Evolutionary conservation across 2,113 vertebrate genomes (phyloP).

Genomic region (Sinocyclocheilus anshuiensis): DNA sequence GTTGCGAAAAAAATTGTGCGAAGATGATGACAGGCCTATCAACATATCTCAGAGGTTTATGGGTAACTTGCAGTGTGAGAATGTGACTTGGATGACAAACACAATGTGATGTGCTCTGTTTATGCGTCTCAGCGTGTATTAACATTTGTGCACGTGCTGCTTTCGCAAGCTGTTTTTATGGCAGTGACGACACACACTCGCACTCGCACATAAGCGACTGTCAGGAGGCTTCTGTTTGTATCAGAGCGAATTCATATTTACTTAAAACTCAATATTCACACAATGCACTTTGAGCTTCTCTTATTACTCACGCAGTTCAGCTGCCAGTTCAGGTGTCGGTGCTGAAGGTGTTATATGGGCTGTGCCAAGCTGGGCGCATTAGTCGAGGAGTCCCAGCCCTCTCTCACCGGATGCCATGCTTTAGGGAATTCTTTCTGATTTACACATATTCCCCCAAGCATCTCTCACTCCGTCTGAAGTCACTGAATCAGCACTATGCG

Average conservation of each 20-base stretch:
- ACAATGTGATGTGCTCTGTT: slow-evolving; percentile 47
- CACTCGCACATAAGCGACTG: slow-evolving; percentile 31
- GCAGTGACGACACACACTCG: slow-evolving; percentile 10
- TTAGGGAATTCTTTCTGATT: slow-evolving; percentile 45
- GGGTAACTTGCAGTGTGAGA: slow-evolving; percentile 54
- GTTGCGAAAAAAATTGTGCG: slow-evolving; percentile 66
- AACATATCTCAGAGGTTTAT: slow-evolving; percentile 72
- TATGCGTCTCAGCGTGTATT: slow-evolving; percentile 56
- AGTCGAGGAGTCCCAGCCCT: slow-evolving; percentile 37
- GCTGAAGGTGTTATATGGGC: slow-evolving; percentile 56
- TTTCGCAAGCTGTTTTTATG: slow-evolving; percentile 46
- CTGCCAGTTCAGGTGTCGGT: slow-evolving; percentile 45
- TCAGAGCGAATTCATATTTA: background rate
- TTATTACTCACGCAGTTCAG: slow-evolving; percentile 1
- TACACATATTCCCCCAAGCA: slow-evolving; percentile 40
- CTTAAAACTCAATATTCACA: background rate
- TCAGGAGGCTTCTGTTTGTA: slow-evolving; percentile 19
- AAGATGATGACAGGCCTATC: slow-evolving; percentile 80
- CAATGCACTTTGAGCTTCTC: background rate
- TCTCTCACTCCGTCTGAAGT: slow-evolving; percentile 45
- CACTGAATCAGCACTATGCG: slow-evolving; percentile 49
- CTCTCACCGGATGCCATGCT: slow-evolving; percentile 45
- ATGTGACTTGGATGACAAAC: slow-evolving; percentile 61
- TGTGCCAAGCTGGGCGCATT: slow-evolving; percentile 43
- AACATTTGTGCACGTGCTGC: slow-evolving; percentile 37